Percentiles rank a stretch among this genome's conserved stretches.
Evolutionary conservation across 2,888 invertebrate genomes (phyloP).

Genomic region (Dugesia japonica): DNA sequence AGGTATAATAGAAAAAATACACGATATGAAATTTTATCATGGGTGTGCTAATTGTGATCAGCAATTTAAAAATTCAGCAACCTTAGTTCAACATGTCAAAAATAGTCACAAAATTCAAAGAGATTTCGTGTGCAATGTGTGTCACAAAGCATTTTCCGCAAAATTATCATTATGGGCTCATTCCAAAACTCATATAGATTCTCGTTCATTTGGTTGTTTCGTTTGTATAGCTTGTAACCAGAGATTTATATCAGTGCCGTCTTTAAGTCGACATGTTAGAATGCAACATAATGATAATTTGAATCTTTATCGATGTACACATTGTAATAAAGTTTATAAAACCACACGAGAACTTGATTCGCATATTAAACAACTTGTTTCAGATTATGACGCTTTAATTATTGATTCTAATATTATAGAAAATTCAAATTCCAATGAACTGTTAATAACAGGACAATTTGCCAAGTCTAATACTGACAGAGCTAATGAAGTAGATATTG

Average conservation of each 20-base stretch:
- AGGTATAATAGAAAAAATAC: background rate
- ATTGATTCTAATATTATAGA: background rate
- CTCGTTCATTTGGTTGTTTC: background rate
- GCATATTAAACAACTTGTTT: conserved; percentile 17
- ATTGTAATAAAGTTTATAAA: conserved; percentile 29
- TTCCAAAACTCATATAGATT: conserved; percentile 21
- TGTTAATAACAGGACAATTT: background rate
- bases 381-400: background rate
- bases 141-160: conserved; percentile 8
- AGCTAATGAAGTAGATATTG: background rate
- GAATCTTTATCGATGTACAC: conserved; percentile 23
- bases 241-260: background rate
- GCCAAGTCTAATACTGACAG: background rate
- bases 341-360: conserved; percentile 27
- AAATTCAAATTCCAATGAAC: background rate
- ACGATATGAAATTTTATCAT: background rate
- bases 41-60: conserved; percentile 30
- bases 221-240: conserved; percentile 26
- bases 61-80: background rate
- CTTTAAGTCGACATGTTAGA: conserved; percentile 27
- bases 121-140: background rate
- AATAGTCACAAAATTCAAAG: background rate
- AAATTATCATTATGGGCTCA: conserved; percentile 23
- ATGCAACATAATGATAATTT: conserved; percentile 10
- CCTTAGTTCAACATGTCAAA: conserved; percentile 24